Percentiles rank a stretch among this genome's conserved stretches.
Conservation (phyloP, 37 sponge, comb jelly and placozoan genomes). For the Cladorhizidae sp. region DNA sequence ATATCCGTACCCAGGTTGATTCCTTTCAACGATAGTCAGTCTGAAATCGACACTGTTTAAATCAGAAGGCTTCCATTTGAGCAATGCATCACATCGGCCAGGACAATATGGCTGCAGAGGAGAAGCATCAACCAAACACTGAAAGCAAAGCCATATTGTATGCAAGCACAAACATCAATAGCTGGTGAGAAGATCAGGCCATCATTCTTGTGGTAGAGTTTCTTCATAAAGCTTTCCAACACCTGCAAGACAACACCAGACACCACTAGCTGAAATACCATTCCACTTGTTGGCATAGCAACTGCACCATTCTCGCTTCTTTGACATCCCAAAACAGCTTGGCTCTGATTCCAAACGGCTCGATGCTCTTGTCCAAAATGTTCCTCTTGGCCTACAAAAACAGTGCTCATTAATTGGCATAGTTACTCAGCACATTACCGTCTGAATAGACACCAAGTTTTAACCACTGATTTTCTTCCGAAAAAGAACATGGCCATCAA, state of each 20-base stretch:
- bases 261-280: not conserved
- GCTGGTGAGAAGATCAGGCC: conserved; percentile 90
- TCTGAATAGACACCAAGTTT: no score
- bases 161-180: conserved; percentile 49
- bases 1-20: conserved; percentile 52
- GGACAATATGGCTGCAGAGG: conserved; percentile 74
- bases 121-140: not conserved
- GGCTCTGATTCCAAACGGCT: conserved; percentile 85
- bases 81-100: conserved; percentile 69
- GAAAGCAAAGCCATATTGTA: not conserved
- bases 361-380: conserved; percentile 61
- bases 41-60: conserved; percentile 94
- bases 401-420: no score
- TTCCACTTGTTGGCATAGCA: not conserved
- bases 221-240: conserved; percentile 75
- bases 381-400: conserved; percentile 59
- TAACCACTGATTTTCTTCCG: no score
- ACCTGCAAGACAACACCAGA: conserved; percentile 31
- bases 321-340: conserved; percentile 88
- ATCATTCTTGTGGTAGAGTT: conserved; percentile 87
- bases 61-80: conserved; percentile 97
- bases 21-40: conserved; percentile 61
- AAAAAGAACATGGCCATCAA: no score
- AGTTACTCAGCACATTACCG: no score
- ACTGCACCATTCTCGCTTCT: conserved; percentile 51